phyloP scores from a whole-genome alignment of 2,113 vertebrate genomes.

The Astur gentilis region DNA sequence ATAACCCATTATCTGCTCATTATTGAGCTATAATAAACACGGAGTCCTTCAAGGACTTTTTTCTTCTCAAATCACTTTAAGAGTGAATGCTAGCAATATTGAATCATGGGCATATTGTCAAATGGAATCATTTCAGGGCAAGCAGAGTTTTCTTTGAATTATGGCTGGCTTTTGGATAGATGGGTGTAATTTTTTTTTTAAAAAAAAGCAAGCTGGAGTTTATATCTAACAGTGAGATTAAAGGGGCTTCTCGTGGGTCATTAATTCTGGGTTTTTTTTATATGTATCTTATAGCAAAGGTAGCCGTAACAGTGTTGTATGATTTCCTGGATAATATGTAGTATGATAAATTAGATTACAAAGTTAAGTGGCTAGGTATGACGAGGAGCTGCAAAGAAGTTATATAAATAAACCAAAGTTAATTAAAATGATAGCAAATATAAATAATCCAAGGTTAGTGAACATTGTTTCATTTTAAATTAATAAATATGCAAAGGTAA shows the following conservation, averaged over 20 bases:
- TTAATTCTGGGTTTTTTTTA: not conserved
- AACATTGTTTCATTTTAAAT: constrained; percentile 75
- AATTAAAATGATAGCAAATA: constrained; percentile 78
- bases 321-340: constrained; percentile 17
- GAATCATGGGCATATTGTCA: not conserved
- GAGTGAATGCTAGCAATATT: not conserved
- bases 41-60: not conserved
- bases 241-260: not conserved
- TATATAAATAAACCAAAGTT: constrained; percentile 72
- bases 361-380: constrained; percentile 50
- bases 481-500: constrained; percentile 77
- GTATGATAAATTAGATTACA: constrained; percentile 32
- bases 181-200: not conserved
- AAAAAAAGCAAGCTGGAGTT: not conserved
- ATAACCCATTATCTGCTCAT: constrained; percentile 32
- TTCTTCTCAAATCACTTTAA: not conserved
- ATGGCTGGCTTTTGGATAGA: not conserved
- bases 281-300: not conserved
- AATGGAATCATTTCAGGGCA: not conserved
- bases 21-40: constrained; percentile 25
- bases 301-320: not conserved
- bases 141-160: not conserved
- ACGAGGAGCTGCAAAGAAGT: constrained; percentile 62
- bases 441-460: constrained; percentile 76
- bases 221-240: not conserved